phyloP scores from a whole-genome alignment of 2,888 invertebrate species.

The Tenthredo scrophulariae region DNA sequence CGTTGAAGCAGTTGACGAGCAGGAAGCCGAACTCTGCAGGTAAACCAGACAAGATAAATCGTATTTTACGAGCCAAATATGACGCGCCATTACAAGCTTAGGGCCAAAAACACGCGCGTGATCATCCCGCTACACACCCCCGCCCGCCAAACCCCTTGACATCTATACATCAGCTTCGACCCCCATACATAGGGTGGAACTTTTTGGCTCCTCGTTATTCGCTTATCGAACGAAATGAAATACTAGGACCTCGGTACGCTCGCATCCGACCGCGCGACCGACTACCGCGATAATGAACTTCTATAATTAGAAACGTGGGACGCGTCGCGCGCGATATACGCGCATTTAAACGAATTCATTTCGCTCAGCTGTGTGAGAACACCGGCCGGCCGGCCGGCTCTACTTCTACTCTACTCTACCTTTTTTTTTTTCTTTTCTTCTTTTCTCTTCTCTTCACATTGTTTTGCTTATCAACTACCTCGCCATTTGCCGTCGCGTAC shows the following conservation, averaged over 20 bases:
- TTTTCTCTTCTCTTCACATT: constrained; percentile 22
- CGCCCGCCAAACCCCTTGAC: neutral
- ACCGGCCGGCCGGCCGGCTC: constrained; percentile 67
- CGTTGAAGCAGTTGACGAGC: constrained; percentile 80
- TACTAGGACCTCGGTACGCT: neutral
- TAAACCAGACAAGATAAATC: constrained; percentile 61
- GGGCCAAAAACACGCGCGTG: constrained; percentile 51
- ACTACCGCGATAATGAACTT: constrained; percentile 47
- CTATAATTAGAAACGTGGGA: constrained; percentile 52
- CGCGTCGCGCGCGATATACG: constrained; percentile 31
- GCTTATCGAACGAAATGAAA: constrained; percentile 38
- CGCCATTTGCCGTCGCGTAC: constrained; percentile 52
- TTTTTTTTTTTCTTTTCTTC: neutral
- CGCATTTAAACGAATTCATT: constrained; percentile 46
- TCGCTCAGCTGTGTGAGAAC: constrained; percentile 57
- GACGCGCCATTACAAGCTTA: constrained; percentile 12
- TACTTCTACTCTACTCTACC: constrained; percentile 1
- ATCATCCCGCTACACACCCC: constrained; percentile 44
- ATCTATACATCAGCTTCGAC: neutral
- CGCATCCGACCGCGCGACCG: constrained; percentile 1
- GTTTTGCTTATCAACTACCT: neutral
- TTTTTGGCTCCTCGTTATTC: constrained; percentile 1
- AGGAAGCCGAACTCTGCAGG: constrained; percentile 74
- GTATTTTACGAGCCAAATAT: neutral
- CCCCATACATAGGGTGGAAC: neutral